A percentile compares a stretch with the other conserved stretches of the same genome.
Evolutionary conservation across 2,888 invertebrate species (phyloP).

Genomic region (Lottia scabra): DNA sequence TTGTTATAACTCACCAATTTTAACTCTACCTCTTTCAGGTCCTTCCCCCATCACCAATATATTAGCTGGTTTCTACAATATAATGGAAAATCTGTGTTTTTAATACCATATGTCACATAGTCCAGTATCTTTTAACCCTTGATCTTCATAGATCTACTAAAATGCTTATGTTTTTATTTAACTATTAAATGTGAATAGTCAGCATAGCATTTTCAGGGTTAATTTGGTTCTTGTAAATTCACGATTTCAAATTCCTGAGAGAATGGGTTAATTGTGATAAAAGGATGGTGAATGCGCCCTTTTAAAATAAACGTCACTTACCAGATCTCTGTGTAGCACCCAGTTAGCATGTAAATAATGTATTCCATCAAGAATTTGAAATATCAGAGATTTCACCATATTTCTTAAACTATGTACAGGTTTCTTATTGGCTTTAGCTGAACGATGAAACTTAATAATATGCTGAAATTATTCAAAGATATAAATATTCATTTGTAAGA

Average conservation of each 20-base stretch:
- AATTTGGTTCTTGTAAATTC: too few relatives aligned
- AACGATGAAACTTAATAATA: constrained; percentile 98
- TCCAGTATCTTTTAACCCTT: too few relatives aligned
- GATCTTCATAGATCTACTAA: too few relatives aligned
- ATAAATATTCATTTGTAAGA: too few relatives aligned
- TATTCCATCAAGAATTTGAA: constrained; percentile 98
- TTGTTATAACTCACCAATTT: constrained; percentile 75
- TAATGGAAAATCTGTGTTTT: too few relatives aligned
- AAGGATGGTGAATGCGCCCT: too few relatives aligned
- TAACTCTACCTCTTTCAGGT: constrained; percentile 93
- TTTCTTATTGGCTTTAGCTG: constrained; percentile 97
- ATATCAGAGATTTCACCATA: constrained; percentile 89
- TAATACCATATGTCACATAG: too few relatives aligned
- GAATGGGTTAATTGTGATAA: too few relatives aligned
- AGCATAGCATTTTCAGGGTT: too few relatives aligned
- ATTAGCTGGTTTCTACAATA: constrained; percentile 91
- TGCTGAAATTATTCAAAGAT: constrained; percentile 74
- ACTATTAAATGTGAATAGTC: too few relatives aligned
- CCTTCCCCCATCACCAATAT: constrained; percentile 99
- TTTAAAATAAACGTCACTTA: constrained; percentile 70
- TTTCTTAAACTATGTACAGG: constrained; percentile 93
- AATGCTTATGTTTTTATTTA: too few relatives aligned
- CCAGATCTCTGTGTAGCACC: constrained; percentile 97
- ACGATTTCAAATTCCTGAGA: too few relatives aligned
- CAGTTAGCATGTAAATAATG: constrained; percentile 99